Evolutionary conservation across 2,888 invertebrate genomes (phyloP), one percentile per base, ranked within the genome.

Genomic region (Nomada lathburiana): DNA sequence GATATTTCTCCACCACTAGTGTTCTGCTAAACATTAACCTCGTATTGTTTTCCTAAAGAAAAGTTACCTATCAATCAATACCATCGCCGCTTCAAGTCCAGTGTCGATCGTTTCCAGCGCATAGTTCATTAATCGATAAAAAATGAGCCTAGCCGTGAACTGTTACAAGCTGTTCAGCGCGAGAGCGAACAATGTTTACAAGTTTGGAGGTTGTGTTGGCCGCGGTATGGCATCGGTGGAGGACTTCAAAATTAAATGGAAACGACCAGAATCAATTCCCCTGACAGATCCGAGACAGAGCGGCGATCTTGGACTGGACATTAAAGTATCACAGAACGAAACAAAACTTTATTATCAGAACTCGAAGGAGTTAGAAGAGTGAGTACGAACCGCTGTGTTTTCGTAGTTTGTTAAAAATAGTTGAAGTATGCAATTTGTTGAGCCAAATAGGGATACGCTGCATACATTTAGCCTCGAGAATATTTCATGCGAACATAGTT

Each of bases 281-380:
- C 95, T 95, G 63, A 95, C 95, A 81, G 95, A 96, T 89, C 96
- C 97, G 0, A 95, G 95, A 88, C 96, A 95, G 90, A 96, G 96
- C 86, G 97, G 98, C 0, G 98, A 98, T 93, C 93, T 96, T 50
- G 95, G 95, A 83, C 93, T 95, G 23, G 90, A 96, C 59, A 94
- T 95, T 1, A 85, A 94, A 0, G 91, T 97, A n/a, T 94, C 96
- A 79, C 92, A 94, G n/a, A 94, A 94, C 11, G 94, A 95, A 79
- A 86, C 95, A 52, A 94, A 95, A 10, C 86, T 93, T 20, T 94
- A 95, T 36, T 97, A 95, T 89, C 94, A 94, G 16, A 90, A 95
- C n/a, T 96, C 95, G 20, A 95, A 96, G 75, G 97, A 97, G 94
- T 93, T 97, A n/a, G 94, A 96, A 94, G 95, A 95, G 97, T 97